Base-by-base conservation (phyloP, 2,888 invertebrate species). In the Chrysina gloriosa region DNA sequence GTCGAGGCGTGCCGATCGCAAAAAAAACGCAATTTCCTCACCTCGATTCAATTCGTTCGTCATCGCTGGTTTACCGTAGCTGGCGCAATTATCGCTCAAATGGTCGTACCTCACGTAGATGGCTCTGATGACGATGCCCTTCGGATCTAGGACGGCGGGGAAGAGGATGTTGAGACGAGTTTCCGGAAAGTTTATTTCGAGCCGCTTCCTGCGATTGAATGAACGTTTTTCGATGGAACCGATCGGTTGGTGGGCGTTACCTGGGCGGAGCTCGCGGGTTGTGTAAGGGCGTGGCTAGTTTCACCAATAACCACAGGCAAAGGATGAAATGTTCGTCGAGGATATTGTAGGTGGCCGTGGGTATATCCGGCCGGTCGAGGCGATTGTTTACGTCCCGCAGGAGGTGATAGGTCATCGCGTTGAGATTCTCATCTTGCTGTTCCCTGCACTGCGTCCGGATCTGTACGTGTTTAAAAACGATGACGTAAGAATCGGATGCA, bases 31-130 rank as follows among this genome's bases (percentile, higher is more conserved):
- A n/a, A n/a, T n/a, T n/a, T n/a, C n/a, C n/a, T 21, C 11, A 75
- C 75, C 69, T 66, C 61, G 52, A 6, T 47, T 29, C 42, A 70
- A 70, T 9, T 69, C 48, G 21, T 56, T 47, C 2, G 73, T 70
- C 9, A 70, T 34, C 7, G 48, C 4, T 0, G 77, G 77, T 34
- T 65, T 64, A 1, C 67, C 11, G 63, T 70, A 80, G 5, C 71
- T 83, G 9, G 73, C 75, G 70, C 85, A 84, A 31, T 83, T 81
- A 73, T 87, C 86, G 70, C 86, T 87, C 42, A 86, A 81, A 74
- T 87, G 87, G 74, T 87, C 86, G 72, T 86, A 87, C 68, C 81
- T 84, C 2, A 85, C 72, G 81, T 86, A 86, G 70, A 87, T 79
- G 1, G 82, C 84, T 23, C 87, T 79, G 21, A 87, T 74, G 0